Base-by-base conservation (phyloP, 2,888 invertebrate species). In the Orthonychiurus folsomi region DNA sequence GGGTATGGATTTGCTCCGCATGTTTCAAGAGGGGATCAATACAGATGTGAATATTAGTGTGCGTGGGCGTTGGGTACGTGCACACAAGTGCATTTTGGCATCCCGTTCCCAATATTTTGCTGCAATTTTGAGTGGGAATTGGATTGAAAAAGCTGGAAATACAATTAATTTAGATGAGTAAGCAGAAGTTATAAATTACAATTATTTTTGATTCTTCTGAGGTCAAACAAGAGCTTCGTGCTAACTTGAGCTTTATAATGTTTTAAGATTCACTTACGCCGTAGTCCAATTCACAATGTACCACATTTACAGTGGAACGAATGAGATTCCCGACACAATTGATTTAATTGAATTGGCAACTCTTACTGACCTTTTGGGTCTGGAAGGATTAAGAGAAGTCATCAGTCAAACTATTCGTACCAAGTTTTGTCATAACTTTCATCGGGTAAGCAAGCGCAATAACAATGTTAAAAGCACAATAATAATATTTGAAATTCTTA, bases 371-470 rank as follows among this genome's bases (percentile, higher is more conserved):
- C 87, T 93, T 84, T 79, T 94, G 60, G 88, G 91, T 5, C 78
- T 95, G 24, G 93, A 93, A 76, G 93, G 93, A 0, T 81, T 96
- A 2, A 93, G 92, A 75, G 92, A 95, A 79, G 89, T 93, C 1
- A 90, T 93, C 1, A 87, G 88, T 75, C 88, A 90, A 73, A 89
- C 89, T 0, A 80, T 95, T 37, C 89, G 89, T 78, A 85, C 85
- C 23, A 89, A 89, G 77, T 91, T 90, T 77, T 95, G 94, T 76
- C 95, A 96, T 77, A 86, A 91, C 77, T 95, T 96, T 77, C 95
- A 96, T 76, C 87, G 88, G 81, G 88, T 87, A 77, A 75, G n/a
- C n/a, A n/a, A n/a, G n/a, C n/a, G n/a, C n/a, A n/a, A n/a, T n/a
- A n/a, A n/a, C n/a, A n/a, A n/a, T n/a, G n/a, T n/a, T n/a, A n/a